Evolutionary conservation across 2,888 invertebrate species (phyloP), one percentile per base, ranked within the genome.

Genomic region (Eristalinus aeneus): DNA sequence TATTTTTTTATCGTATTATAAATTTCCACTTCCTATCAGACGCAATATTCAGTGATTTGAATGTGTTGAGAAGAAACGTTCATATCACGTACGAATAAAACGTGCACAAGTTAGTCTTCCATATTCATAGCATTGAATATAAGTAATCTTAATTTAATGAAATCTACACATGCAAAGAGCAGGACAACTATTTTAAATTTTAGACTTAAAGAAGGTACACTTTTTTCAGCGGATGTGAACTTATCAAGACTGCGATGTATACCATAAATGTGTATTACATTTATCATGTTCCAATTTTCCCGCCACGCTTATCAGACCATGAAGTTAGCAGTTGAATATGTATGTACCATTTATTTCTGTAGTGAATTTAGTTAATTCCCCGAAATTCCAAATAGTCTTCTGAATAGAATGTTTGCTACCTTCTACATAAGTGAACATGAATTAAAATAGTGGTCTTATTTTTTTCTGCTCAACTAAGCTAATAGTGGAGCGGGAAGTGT

Each of bases 271-370:
- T 32, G 23, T 36, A 77, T 32, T 16, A 16, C 12, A 16, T 23
- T 63, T 79, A 80, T 74, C 79, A 32, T 74, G 79, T 56, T 68
- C 79, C 68, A 80, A 36, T 80, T 80, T 61, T 39, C 20, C 73
- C 74, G 56, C 53, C 74, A 63, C 20, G 9, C 31, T 79, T 67
- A 73, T 73, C 73, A 73, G 71, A 67, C 61, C 60, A 67, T 72
- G 22, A 67, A 67, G 58, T 31, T 71, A 31, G 56, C 56, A 31
- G 69, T 34, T 34, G 5, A 39, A 56, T 23, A 54, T 46, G 53
- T n/a, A 68, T 58, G 1, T 27, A n/a, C 22, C 36, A 16, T 53
- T 61, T 60, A 12, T 31, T 32, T 46, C 16, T 16, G 39, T 63
- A 0, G 0, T 31, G 20, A 11, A 63, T 64, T n/a, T 64, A 8